Percentiles rank a stretch among this genome's conserved stretches.
Evolutionary conservation across 2,888 invertebrate genomes (phyloP).

Genomic region (Mayetiola destructor): DNA sequence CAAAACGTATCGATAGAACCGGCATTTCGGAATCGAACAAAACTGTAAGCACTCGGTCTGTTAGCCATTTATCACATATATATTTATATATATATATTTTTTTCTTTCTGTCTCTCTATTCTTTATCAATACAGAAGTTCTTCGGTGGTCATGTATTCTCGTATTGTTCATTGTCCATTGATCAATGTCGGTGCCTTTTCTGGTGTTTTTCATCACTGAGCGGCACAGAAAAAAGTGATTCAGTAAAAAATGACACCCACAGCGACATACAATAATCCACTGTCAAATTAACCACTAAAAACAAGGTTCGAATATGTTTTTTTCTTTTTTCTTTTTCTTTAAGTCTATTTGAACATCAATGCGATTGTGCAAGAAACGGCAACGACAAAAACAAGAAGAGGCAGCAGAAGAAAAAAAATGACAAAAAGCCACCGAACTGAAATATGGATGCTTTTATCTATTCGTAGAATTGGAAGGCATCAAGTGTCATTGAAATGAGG

Average conservation of each 20-base stretch:
- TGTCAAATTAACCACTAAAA: slow-evolving; percentile 12
- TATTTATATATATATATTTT: too few species aligned
- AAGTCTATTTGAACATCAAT: not conserved
- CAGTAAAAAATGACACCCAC: slow-evolving; percentile 1
- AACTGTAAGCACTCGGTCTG: not conserved
- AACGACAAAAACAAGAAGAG: not conserved
- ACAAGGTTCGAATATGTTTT: slow-evolving; percentile 11
- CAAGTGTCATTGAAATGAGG: too few species aligned
- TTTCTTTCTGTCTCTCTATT: too few species aligned
- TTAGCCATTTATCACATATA: slow-evolving; percentile 4
- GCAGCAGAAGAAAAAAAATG: not conserved
- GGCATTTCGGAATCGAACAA: too few species aligned
- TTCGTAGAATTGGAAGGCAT: too few species aligned
- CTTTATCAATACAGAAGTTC: slow-evolving; percentile 11
- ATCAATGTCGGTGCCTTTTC: not conserved
- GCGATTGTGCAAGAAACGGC: not conserved
- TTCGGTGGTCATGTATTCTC: slow-evolving; percentile 7
- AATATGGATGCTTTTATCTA: too few species aligned
- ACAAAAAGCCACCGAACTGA: not conserved
- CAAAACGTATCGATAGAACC: not conserved
- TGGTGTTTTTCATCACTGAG: not conserved
- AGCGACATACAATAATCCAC: slow-evolving; percentile 9
- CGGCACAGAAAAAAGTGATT: slow-evolving; percentile 11
- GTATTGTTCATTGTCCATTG: not conserved
- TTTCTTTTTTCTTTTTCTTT: not conserved